Base-by-base conservation (phyloP, 1,140 invertebrate genomes). In the Trypoxylus dichotomus region DNA sequence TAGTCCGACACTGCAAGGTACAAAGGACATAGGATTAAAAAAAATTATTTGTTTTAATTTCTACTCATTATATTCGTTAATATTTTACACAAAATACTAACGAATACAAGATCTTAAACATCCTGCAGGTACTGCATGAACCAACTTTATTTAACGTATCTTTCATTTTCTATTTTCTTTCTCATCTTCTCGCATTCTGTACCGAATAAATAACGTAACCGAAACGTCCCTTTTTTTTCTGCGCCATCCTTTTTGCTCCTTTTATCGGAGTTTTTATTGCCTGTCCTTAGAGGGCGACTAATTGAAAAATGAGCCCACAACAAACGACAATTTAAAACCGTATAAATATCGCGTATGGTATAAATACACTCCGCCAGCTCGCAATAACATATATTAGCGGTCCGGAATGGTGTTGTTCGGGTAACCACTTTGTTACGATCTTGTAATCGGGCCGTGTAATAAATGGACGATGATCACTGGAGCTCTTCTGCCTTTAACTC, bases 371-470 rank as follows among this genome's bases (percentile, higher is more conserved):
- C 15, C 47, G 19, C 6, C 15, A 13, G 19, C 13, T 54, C 47
- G 47, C 47, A 71, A 71, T 71, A 71, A 71, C 63, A 32, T 71
- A 32, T 32, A 71, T 71, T 71, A 71, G 13, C 63, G 25, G 63
- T 5, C 10, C 24, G 63, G 25, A 13, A 27, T 71, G 63, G 63
- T 71, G 72, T 27, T 21, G 27, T 74, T 74, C 41, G 41, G 19
- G 29, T 27, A 42, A 74, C 72, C 72, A 74, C 72, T 74, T 74
- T 74, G 72, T 74, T 41, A 74, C 72, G 32, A 43, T 43, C 32
- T 41, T 74, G 29, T 74, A 74, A 74, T 74, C 72, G 72, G 72
- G 27, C n/a, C 29, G 27, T 37, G 27, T 74, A 74, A 74, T 74
- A 74, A 74, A 74, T 74, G 72, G 72, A 37, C 72, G 72, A 43